Evolutionary conservation across 2,797 vertebrate genomes (phyloP).

Genomic region (Megaceryle alcyon): DNA sequence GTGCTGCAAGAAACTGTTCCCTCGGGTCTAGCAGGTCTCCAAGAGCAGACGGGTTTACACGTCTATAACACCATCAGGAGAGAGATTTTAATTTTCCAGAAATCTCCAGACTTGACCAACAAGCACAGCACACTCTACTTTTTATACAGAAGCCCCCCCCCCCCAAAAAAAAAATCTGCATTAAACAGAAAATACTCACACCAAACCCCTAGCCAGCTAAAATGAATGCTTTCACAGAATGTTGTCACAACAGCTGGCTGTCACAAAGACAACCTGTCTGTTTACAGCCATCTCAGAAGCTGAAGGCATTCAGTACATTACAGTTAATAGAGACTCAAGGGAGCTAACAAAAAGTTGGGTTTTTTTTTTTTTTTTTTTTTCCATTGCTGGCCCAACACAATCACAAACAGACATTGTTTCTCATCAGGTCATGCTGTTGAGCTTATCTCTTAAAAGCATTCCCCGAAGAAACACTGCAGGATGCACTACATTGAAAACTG

Average conservation of each 20-base stretch:
- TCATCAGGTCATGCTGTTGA: constrained; percentile 1
- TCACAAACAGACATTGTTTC: not conserved
- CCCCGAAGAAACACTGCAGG: not conserved
- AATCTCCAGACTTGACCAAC: not conserved
- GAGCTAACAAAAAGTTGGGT: not conserved
- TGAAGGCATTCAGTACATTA: not conserved
- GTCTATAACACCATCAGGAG: not conserved
- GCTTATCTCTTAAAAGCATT: not conserved
- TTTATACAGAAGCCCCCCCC: not conserved
- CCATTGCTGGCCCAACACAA: not conserved
- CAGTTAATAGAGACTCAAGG: constrained; percentile 25
- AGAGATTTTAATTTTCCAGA: not conserved
- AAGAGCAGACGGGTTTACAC: not conserved
- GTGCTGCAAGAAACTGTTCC: not conserved
- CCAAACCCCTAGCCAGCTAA: not conserved
- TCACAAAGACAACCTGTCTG: constrained; percentile 20
- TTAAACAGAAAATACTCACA: not conserved
- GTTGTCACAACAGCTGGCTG: constrained; percentile 11
- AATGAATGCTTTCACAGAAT: not conserved
- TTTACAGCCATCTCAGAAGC: constrained; percentile 1
- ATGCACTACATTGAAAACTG: not conserved
- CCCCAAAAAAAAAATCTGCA: not conserved
- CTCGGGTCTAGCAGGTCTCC: not conserved
- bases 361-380: not conserved
- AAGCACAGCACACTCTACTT: not conserved